These are phyloP conservation scores for Cyclina sinensis DNA, from an alignment of 1,140 invertebrate species.

Conservation along the genomic window DNA sequence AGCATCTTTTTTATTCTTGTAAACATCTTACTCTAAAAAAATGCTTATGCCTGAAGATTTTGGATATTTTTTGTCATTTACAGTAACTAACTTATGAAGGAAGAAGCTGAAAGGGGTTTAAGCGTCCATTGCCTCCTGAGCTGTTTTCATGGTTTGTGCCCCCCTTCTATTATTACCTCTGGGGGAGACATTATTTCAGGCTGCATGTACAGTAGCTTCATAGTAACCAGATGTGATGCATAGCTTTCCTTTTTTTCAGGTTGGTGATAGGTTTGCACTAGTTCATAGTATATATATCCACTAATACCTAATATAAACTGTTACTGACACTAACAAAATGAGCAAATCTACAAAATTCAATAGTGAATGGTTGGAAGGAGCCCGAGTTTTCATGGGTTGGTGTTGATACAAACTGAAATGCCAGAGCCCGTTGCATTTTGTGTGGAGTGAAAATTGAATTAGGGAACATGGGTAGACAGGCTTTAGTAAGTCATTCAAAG, in stretches of 20 bases:
- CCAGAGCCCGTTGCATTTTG: conserved; percentile 48
- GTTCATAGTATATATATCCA: conserved; percentile 15
- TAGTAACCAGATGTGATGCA: conserved; percentile 53
- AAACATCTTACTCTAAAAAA: too few species aligned
- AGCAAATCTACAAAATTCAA: conserved; percentile 55
- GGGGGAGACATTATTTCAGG: conserved; percentile 41
- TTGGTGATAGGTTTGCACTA: conserved; percentile 36
- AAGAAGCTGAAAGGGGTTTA: conserved; percentile 57
- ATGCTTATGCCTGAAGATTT: too few species aligned
- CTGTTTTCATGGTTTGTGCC: background rate
- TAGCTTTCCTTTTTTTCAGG: conserved; percentile 49
- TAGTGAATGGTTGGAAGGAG: conserved; percentile 39
- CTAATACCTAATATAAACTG: background rate
- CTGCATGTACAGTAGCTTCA: conserved; percentile 36
- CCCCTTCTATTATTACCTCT: conserved; percentile 32
- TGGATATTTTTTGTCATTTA: too few species aligned
- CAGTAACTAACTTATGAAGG: too few species aligned
- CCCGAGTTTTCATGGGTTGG: conserved; percentile 49
- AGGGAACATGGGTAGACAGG: conserved; percentile 59
- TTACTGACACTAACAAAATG: conserved; percentile 45
- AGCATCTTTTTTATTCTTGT: too few species aligned
- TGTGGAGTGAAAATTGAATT: conserved; percentile 50
- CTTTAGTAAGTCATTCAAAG: conserved; percentile 56
- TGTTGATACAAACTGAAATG: conserved; percentile 56
- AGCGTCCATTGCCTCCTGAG: conserved; percentile 60